phyloP scores from a whole-genome alignment of 2,888 invertebrate genomes.

The Digitonthophagus gazella region DNA sequence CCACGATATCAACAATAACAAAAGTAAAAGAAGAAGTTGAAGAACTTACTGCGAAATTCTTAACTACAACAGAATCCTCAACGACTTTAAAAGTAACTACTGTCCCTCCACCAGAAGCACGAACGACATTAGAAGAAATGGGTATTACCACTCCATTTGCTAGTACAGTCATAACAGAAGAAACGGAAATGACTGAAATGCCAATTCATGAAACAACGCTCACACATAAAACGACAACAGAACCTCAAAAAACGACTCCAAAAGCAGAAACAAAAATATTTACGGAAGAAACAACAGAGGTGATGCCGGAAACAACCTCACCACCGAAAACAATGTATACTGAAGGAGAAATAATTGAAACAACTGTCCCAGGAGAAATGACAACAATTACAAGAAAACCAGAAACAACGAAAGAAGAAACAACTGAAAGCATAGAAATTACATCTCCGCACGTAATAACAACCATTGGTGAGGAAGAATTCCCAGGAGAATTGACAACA shows the following conservation, averaged over 20 bases:
- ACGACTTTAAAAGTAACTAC: neutral
- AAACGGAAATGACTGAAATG: slow-evolving; percentile 44
- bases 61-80: neutral
- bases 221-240: slow-evolving; percentile 35
- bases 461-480: slow-evolving; percentile 23
- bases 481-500: slow-evolving; percentile 23
- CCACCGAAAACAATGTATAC: neutral
- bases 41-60: neutral
- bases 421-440: slow-evolving; percentile 26
- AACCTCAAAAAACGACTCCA: neutral
- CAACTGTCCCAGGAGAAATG: neutral
- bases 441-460: neutral
- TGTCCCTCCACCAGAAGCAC: neutral
- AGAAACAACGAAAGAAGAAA: slow-evolving; percentile 21
- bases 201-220: slow-evolving; percentile 39
- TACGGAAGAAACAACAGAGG: slow-evolving; percentile 2
- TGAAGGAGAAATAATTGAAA: neutral
- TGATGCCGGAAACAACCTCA: slow-evolving; percentile 1
- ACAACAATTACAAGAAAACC: neutral
- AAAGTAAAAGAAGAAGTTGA: neutral
- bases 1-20: neutral
- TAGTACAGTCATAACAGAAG: slow-evolving; percentile 6
- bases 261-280: neutral
- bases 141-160: slow-evolving; percentile 17
- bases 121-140: neutral